These are phyloP conservation scores for Oreohelix idahoensis DNA, from an alignment of 1,140 invertebrate species.

Conservation along the genomic window DNA sequence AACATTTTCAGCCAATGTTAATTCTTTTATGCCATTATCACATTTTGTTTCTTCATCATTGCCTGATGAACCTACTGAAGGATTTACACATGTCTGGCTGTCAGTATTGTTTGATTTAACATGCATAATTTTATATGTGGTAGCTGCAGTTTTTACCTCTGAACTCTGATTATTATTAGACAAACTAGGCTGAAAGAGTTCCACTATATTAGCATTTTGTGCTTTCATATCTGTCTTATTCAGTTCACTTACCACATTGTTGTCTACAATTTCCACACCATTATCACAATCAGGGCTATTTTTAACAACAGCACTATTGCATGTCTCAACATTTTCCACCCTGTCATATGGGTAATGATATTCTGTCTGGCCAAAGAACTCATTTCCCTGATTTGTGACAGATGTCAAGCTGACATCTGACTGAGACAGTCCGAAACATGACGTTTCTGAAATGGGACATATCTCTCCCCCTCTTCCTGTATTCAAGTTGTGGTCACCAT, in stretches of 20 bases:
- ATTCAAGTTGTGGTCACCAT: background rate
- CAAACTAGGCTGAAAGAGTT: background rate
- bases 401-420: conserved; percentile 12
- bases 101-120: background rate
- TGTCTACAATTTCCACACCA: background rate
- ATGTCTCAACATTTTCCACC: background rate
- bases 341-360: background rate
- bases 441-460: background rate
- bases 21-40: background rate
- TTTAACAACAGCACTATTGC: background rate
- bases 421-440: conserved; percentile 17
- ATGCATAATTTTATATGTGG: background rate
- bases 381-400: conserved; percentile 21
- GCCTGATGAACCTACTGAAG: background rate
- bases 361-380: conserved; percentile 16
- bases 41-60: background rate
- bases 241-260: background rate
- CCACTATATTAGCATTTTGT: background rate
- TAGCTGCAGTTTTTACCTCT: background rate
- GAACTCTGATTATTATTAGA: background rate
- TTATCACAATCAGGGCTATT: background rate
- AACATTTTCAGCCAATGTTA: background rate
- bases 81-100: background rate
- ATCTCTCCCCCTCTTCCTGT: background rate
- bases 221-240: background rate